A percentile compares a stretch with the other conserved stretches of the same genome.
These are phyloP conservation scores for Adela reaumurella DNA, from an alignment of 2,888 invertebrate species.

Conservation along the genomic window DNA sequence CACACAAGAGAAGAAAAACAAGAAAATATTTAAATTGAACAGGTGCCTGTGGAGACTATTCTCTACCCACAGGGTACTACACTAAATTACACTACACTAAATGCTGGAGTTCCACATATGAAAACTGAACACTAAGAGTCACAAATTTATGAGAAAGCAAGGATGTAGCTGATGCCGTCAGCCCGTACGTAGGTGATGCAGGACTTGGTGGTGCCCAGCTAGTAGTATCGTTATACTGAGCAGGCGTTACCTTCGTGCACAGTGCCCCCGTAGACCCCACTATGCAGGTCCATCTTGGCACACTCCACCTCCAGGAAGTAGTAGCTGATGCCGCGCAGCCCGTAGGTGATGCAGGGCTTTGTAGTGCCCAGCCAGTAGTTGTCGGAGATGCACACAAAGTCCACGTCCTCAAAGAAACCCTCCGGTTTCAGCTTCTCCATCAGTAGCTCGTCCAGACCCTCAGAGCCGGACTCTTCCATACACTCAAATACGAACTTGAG, in stretches of 20 bases:
- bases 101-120: too few species aligned
- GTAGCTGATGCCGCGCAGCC: constrained; percentile 89
- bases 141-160: too few species aligned
- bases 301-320: constrained; percentile 86
- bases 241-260: constrained; percentile 73
- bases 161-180: constrained; percentile 87
- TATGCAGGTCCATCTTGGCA: constrained; percentile 90
- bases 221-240: too few species aligned
- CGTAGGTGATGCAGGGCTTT: constrained; percentile 97
- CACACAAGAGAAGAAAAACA: too few species aligned
- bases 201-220: constrained; percentile 93
- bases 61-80: too few species aligned
- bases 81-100: too few species aligned
- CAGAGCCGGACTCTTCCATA: constrained; percentile 98
- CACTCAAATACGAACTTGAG: constrained; percentile 93
- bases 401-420: constrained; percentile 77
- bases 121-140: too few species aligned
- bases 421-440: constrained; percentile 51
- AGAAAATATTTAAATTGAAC: too few species aligned
- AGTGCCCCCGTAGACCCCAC: constrained; percentile 93
- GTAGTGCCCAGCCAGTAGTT: constrained; percentile 97
- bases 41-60: too few species aligned
- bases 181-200: constrained; percentile 95
- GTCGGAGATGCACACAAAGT: constrained; percentile 96
- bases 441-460: constrained; percentile 88